Base-by-base conservation (phyloP, 1,140 invertebrate genomes). In the Mamestra configurata region DNA sequence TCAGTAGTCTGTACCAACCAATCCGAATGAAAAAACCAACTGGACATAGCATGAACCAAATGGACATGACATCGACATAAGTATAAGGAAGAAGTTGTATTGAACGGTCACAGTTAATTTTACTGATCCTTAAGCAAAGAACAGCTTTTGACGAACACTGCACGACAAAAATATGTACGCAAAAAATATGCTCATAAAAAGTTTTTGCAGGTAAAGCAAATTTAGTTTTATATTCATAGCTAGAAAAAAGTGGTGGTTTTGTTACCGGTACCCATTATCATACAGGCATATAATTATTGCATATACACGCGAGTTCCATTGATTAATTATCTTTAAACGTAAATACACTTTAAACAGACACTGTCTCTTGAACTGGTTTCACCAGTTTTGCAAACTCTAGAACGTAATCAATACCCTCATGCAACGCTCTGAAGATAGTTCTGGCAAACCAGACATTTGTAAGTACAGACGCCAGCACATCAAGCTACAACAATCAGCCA, bases 321-420 rank as follows among this genome's bases (percentile, higher is more conserved):
- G n/a, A n/a, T n/a, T n/a, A 5, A 20, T 8, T 55, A 18, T 55
- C 51, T 55, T 55, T 55, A 15, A 57, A 57, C 27, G n/a, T 70
- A 51, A 71, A 72, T 53, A 53, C 10, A 37, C n/a, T 55, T 27
- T 37, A n/a, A n/a, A n/a, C n/a, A n/a, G n/a, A n/a, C n/a, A n/a
- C n/a, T n/a, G n/a, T n/a, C n/a, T 72, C 11, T 37, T 35, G 6
- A 24, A 57, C 71, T 37, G n/a, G 70, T 73, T 53, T 55, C 24
- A 55, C 70, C 8, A n/a, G 70, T 55, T 53, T 53, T 64, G 27
- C 70, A 11, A 72, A 27, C 2, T 35, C 31, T 49, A 53, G 46
- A 55, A n/a, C 31, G 27, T 71, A 71, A 51, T 51, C 8, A 55
- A 49, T 49, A 49, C 43, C 15, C 6, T 49, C 15, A 49, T 49